Evolutionary conservation across 2,113 vertebrate genomes (phyloP).

Genomic region (Tringa solitaria): DNA sequence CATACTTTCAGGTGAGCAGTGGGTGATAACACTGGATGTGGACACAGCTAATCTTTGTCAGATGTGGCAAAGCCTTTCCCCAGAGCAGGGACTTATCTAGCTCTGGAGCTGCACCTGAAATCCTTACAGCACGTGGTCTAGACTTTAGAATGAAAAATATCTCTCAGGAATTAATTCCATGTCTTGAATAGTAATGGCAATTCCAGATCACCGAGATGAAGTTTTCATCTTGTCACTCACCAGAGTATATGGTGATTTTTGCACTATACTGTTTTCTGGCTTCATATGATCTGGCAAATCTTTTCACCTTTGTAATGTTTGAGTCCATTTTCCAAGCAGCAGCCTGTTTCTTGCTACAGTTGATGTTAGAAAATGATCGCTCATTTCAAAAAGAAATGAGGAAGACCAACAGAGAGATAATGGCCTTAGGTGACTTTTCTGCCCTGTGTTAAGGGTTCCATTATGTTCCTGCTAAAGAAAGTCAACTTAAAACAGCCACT

Average conservation of each 20-base stretch:
- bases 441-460: not conserved
- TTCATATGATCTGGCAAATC: not conserved
- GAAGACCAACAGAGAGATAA: not conserved
- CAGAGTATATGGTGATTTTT: not conserved
- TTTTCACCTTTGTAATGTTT: not conserved
- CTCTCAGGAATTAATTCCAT: rapidly evolving
- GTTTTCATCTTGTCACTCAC: not conserved
- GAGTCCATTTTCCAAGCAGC: not conserved
- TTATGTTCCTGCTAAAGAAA: not conserved
- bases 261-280: not conserved
- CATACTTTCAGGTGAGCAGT: conserved; percentile 8
- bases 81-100: not conserved
- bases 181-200: not conserved
- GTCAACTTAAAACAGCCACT: not conserved
- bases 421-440: not conserved
- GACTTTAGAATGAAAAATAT: not conserved
- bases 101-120: not conserved
- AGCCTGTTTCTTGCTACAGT: not conserved
- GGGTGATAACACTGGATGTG: not conserved
- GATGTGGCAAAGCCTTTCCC: not conserved
- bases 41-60: not conserved
- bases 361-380: not conserved
- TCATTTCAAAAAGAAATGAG: not conserved
- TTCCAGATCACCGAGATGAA: not conserved
- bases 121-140: not conserved